Evolutionary conservation across 2,797 vertebrate genomes (phyloP), one percentile per base, ranked within the genome.

Genomic region (Oreonectes daqikongensis): DNA sequence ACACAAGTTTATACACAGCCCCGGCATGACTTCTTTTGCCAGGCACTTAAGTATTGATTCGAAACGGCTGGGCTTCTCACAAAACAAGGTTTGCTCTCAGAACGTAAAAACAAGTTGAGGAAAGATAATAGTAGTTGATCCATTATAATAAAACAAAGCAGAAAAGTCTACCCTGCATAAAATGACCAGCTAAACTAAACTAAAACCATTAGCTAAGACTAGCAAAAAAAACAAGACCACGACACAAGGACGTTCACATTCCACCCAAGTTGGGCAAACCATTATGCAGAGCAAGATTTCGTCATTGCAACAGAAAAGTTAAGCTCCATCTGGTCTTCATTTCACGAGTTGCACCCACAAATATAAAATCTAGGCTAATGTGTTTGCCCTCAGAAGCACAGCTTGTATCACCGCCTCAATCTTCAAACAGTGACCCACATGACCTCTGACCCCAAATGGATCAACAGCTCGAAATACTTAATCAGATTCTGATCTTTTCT

Each of bases 401-500:
- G 81, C 83, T 84, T 60, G 15, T 86, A 88, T 86, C 86, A 72
- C 77, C 72, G 64, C 79, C 82, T 86, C 79, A 79, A 71, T 79
- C 90, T 88, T 87, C 80, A 86, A 85, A 85, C 75, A 61, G 48
- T 72, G 69, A 28, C 69, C 79, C 26, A 2, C 14, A 20, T 80
- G 82, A 89, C 87, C 87, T 86, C 70, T 88, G 88, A 87, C 88
- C 52, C 69, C 70, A 20, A 75, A 83, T 28, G 69, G 85, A 87
- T 86, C 85, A 87, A 86, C 86, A 84, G 79, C 82, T 87, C 83
- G 46, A 28, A 63, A 75, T 65, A 79, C 79, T 82, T 87, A 81
- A 86, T 90, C 88, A 86, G 80, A 81, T 72, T 65, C 77, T 81
- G 83, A 86, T 85, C 88, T 87, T 86, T 83, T 84, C 79, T 77